Percentiles rank a stretch among this genome's conserved stretches.
Evolutionary conservation across 2,113 vertebrate genomes (phyloP).

Genomic region (zebrafish (Danio rerio)): GRCz12tu NC_133188.1:31295001-31295500

Average conservation of each 20-base stretch:
- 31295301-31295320: not conserved
- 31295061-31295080: no score
- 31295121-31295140: slow-evolving; percentile 98
- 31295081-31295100: not conserved
- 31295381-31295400: no score
- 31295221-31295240: slow-evolving; percentile 2
- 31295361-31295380: no score
- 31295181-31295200: slow-evolving; percentile 97
- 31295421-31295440: no score
- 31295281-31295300: not conserved
- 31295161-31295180: slow-evolving; percentile 96
- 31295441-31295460: no score
- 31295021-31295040: no score
- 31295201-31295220: slow-evolving; percentile 23
- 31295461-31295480: no score
- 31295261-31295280: not conserved
- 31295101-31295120: slow-evolving; percentile 80
- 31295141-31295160: slow-evolving; percentile 96
- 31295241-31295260: slow-evolving; percentile 8
- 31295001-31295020: no score
- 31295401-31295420: no score
- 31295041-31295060: no score
- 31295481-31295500: no score
- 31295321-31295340: not conserved
- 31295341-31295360: no score